Base-by-base conservation (phyloP, 2,797 vertebrate species). In the Megaceryle alcyon region DNA sequence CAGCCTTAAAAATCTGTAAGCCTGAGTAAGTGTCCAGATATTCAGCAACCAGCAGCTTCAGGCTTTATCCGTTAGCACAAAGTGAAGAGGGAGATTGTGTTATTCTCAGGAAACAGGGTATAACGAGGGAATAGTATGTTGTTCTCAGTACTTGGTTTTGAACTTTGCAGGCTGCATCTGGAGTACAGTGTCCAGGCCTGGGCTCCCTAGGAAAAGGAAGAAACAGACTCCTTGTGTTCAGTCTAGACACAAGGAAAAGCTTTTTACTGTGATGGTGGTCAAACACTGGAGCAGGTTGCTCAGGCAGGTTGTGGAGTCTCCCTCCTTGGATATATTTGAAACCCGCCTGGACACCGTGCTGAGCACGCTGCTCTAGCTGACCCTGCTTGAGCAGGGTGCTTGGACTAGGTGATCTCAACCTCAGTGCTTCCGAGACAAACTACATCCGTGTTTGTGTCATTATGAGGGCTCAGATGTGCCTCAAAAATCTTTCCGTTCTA, bases 301-400 rank as follows among this genome's bases (percentile, higher is more conserved):
- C 44, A 41, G 61, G 41, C 35, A 84, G 28, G 44, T 6, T 59
- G 17, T 54, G 48, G 31, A 44, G 49, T 63, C 44, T 54, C 54
- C 43, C 33, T 63, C 29, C 81, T 46, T 53, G 66, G 39, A 29
- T 22, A 16, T 6, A 2, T 18, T 59, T 20, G 82, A 63, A 79
- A n/a, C n/a, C 41, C 0, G 1, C 2, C 65, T 37, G 44, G 41
- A 46, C 3, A 0, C 2, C 11, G 35, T 65, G 37, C 73, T 68
- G 60, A 85, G 71, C 48, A 69, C 35, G 29, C 31, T 23, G 17
- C 66, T 69, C 14, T 6, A 25, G 41, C 71, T 63, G 73, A 35
- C 20, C 33, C 73, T 75, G 70, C 81, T 33, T n/a, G 48, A 68
- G 79, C 35, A 25, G 69, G 17, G 53, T 4, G 31, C 7, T 3